phyloP scores from a whole-genome alignment of 1,140 invertebrate species.

The Pygmarrhopalites habei region DNA sequence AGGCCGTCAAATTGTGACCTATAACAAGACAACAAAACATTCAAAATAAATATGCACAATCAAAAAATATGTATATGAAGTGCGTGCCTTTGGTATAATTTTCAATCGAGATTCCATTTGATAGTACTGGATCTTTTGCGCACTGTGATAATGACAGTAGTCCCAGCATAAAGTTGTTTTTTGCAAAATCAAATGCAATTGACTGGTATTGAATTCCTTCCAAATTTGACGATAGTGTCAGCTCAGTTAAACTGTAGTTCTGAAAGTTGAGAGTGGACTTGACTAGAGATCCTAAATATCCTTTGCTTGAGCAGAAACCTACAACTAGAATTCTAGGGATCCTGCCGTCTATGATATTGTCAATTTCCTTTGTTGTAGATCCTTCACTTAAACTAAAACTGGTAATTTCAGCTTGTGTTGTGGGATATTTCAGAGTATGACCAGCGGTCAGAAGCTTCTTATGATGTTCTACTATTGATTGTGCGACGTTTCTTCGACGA shows the following conservation, averaged over 20 bases:
- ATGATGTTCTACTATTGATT: not conserved
- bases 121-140: no score
- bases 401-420: not conserved
- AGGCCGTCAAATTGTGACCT: not conserved
- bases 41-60: not conserved
- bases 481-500: not conserved
- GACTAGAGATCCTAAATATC: not conserved
- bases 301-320: not conserved
- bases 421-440: conserved; percentile 1
- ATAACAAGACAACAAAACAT: no score
- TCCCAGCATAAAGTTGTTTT: no score
- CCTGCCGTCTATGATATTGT: not conserved
- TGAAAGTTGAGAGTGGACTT: not conserved
- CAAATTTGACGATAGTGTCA: not conserved
- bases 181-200: not conserved
- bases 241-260: not conserved
- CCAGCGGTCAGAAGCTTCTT: not conserved
- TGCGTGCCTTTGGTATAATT: not conserved
- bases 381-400: not conserved
- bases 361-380: not conserved
- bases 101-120: not conserved
- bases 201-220: not conserved
- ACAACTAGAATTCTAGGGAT: not conserved
- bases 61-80: not conserved
- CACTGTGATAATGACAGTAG: no score